These are phyloP conservation scores for Siphamia tubifer DNA, from an alignment of 2,113 vertebrate species.

Conservation along the genomic window DNA sequence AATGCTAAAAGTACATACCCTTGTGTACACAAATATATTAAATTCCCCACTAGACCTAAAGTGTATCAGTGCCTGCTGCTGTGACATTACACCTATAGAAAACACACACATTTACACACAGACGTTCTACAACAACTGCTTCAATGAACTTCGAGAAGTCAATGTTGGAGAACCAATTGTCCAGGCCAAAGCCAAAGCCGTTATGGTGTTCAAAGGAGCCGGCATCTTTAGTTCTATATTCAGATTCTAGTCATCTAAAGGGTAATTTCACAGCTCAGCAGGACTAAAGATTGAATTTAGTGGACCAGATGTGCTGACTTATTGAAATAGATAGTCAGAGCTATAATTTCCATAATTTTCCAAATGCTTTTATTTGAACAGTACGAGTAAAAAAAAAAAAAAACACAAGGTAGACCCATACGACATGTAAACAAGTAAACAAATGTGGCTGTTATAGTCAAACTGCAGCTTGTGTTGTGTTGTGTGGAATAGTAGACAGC, in stretches of 20 bases:
- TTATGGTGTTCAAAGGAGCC: slow-evolving; percentile 3
- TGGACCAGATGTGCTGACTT: slow-evolving; percentile 54
- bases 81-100: too few species aligned
- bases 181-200: not conserved
- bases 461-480: too few species aligned
- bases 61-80: too few species aligned
- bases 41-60: too few species aligned
- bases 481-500: not conserved
- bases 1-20: not conserved
- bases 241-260: slow-evolving; percentile 46
- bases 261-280: slow-evolving; percentile 76
- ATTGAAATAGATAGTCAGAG: slow-evolving; percentile 41
- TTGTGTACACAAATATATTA: too few species aligned
- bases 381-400: not conserved
- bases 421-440: not conserved
- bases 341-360: slow-evolving; percentile 14
- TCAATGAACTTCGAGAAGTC: too few species aligned
- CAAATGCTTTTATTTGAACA: not conserved
- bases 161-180: not conserved
- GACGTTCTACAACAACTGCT: too few species aligned
- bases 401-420: not conserved
- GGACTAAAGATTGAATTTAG: slow-evolving; percentile 62
- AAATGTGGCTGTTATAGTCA: not conserved
- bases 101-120: not conserved
- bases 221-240: slow-evolving; percentile 25